Evolutionary conservation across 2,797 vertebrate species (phyloP).

Genomic region (Molossus alvarezi): DNA sequence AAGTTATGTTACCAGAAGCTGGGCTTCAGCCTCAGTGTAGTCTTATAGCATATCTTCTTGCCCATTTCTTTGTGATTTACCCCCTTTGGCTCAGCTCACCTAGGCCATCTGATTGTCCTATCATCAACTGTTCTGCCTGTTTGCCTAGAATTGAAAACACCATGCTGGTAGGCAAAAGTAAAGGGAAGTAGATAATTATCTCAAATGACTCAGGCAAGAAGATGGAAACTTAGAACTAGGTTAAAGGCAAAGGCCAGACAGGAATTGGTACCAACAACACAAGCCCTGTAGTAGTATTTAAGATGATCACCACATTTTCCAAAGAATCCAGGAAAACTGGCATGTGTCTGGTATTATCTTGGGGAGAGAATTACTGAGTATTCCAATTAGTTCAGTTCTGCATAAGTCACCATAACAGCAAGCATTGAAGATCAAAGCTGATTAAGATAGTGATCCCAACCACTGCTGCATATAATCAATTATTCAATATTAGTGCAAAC

Average conservation of each 20-base stretch:
- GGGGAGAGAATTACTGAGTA: constrained; percentile 13
- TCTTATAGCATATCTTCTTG: constrained; percentile 7
- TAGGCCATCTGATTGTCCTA: neutral
- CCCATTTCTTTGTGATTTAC: constrained; percentile 59
- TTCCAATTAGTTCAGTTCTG: constrained; percentile 53
- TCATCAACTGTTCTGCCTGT: neutral
- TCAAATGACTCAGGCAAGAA: constrained; percentile 47
- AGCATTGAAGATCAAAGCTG: constrained; percentile 10
- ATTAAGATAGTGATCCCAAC: constrained; percentile 14
- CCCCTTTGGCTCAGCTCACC: neutral
- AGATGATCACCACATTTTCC: constrained; percentile 46
- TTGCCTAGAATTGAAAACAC: constrained; percentile 44
- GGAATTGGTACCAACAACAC: constrained; percentile 5
- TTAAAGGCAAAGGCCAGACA: constrained; percentile 70
- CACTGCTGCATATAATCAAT: neutral
- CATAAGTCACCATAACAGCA: constrained; percentile 26
- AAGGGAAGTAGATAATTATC: constrained; percentile 66
- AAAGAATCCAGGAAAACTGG: constrained; percentile 60
- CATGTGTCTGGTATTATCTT: constrained; percentile 18
- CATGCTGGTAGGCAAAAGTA: constrained; percentile 60
- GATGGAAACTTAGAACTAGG: constrained; percentile 58
- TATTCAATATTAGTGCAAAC: constrained; percentile 1
- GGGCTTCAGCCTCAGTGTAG: neutral
- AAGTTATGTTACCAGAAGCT: neutral
- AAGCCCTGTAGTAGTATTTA: constrained; percentile 42